Conservation (phyloP, 2,113 vertebrate species). For the Vulpes lagopus region DNA sequence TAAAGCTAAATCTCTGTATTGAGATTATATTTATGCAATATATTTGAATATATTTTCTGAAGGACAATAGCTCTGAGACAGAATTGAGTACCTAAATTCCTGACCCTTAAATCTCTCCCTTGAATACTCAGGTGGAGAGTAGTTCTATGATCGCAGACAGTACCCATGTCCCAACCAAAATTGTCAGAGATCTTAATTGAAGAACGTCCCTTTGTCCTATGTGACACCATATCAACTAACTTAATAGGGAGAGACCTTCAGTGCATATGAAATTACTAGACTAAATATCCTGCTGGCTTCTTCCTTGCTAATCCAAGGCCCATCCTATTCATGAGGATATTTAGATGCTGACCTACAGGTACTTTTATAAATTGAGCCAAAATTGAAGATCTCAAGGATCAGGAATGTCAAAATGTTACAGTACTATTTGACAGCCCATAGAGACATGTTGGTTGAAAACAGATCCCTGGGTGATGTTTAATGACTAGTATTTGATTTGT, state of each 20-base stretch:
- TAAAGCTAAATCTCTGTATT: neutral
- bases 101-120: neutral
- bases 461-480: neutral
- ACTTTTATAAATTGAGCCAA: neutral
- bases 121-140: neutral
- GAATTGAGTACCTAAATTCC: neutral
- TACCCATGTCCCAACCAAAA: neutral
- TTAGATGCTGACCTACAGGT: neutral
- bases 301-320: neutral
- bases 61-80: neutral
- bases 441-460: neutral
- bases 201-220: neutral
- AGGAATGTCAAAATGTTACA: neutral
- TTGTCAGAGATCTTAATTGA: neutral
- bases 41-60: conserved; percentile 11
- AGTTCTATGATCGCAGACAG: neutral
- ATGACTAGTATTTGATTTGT: neutral
- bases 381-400: neutral
- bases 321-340: neutral
- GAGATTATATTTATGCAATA: neutral
- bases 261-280: neutral
- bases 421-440: neutral
- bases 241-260: neutral
- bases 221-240: neutral
- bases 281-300: neutral